Percentiles rank a stretch among this genome's conserved stretches.
phyloP scores from a whole-genome alignment of 2,797 vertebrate species.

The Garrulus glandarius region DNA sequence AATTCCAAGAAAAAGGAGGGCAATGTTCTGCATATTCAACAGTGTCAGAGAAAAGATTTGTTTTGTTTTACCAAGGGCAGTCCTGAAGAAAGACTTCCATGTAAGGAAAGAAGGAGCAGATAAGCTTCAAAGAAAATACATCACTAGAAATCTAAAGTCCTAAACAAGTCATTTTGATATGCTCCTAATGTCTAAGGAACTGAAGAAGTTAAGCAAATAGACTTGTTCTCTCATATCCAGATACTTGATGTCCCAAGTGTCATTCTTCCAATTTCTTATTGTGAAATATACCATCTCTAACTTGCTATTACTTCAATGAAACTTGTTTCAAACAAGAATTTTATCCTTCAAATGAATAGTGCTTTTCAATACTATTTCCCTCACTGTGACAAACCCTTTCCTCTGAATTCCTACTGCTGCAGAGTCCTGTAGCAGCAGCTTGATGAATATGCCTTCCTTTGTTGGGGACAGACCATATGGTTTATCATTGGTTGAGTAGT shows the following conservation, averaged over 20 bases:
- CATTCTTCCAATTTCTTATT: background rate
- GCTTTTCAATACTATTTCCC: background rate
- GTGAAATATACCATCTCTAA: background rate
- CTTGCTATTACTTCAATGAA: background rate
- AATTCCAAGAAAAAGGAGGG: slow-evolving; percentile 27
- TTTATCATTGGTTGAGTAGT: background rate
- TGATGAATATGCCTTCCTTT: background rate
- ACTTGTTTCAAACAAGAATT: background rate
- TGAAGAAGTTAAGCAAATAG: background rate
- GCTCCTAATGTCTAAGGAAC: background rate
- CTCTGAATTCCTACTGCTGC: background rate
- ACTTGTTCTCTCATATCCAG: background rate
- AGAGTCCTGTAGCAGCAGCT: background rate
- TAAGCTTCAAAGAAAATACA: background rate
- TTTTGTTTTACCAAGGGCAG: background rate
- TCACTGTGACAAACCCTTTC: background rate
- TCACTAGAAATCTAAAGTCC: background rate
- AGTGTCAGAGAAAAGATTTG: background rate
- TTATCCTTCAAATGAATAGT: background rate
- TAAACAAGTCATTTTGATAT: background rate
- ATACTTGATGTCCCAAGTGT: background rate
- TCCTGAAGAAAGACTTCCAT: background rate
- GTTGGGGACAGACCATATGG: background rate
- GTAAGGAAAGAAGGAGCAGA: background rate
- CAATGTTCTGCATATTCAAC: background rate